Evolutionary conservation across 2,797 vertebrate genomes (phyloP), one percentile per base, ranked within the genome.

Genomic region (Cyprinella venusta): DNA sequence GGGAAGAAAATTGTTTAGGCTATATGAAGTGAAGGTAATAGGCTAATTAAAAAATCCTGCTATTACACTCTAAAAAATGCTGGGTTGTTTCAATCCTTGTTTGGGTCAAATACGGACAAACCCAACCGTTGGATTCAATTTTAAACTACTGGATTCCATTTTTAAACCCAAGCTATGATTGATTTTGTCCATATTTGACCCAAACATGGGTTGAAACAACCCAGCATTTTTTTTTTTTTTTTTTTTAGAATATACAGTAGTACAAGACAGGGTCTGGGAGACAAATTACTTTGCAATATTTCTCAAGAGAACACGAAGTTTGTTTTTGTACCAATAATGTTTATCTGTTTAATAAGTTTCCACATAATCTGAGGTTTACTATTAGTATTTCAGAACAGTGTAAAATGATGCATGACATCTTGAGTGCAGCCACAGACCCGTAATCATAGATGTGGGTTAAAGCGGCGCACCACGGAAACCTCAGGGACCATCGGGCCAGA

Each of bases 401-500:
- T 72, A 75, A 82, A 86, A 69, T 68, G 63, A 77, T 68, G 71
- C 42, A 70, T 75, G 59, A 63, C 75, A 70, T 52, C 24, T 79
- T 76, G 81, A 24, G 81, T 80, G 81, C 45, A 38, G 85, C 81
- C 81, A 26, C 85, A 86, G 76, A 50, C 76, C 77, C 56, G 59
- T 68, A 75, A 69, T 80, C 52, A 75, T 61, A 86, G 61, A 65
- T 15, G 54, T 72, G 68, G 67, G 82, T 86, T 54, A 56, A 36
- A 67, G 64, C 36, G 84, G 79, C 69, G 83, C 70, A 71, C 84
- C 85, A 81, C 65, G 72, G 68, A 88, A 80, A 75, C 86, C 84
- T 52, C 38, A 84, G 89, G 85, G 86, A 90, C 85, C 89, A 92
- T 52, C 88, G 81, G 79, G 92, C 91, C 87, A 82, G 85, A 82